Base-by-base conservation (phyloP, 1,140 invertebrate genomes). In the Drosophila lacteicornis region DNA sequence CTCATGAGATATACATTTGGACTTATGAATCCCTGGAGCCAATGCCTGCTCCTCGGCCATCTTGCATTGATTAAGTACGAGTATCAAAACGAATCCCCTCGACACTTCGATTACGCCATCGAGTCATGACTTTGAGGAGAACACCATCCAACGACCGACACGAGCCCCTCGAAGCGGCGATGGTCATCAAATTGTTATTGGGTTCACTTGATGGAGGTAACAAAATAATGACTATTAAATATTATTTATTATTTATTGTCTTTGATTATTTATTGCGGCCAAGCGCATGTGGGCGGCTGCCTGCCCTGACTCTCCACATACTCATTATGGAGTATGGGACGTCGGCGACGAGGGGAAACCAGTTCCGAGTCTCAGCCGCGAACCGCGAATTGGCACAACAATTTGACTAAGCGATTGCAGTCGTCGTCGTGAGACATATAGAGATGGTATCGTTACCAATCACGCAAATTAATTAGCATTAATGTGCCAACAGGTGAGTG, bases 341-440 rank as follows among this genome's bases (percentile, higher is more conserved):
- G 30, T 30, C 47, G 53, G 25, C 17, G 47, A 22, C 17, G 62
- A 51, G 46, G 42, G 50, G 58, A 90, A 88, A 88, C 84, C 85
- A 84, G 84, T 90, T 90, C 77, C 51, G 49, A 87, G 53, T 80
- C 68, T 30, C 49, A 51, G 27, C 38, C 40, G 42, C 50, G 47
- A 74, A 67, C 59, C 53, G 51, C 33, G 77, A 77, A 85, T 77
- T 80, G 60, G 56, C 84, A 70, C 66, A 69, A 66, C 68, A 80
- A 84, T 84, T 87, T 78, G 56, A 65, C 73, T 80, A 71, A 78
- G 69, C 51, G 68, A 75, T 51, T 88, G 78, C 81, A 87, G 40
- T 61, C 25, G 43, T 45, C 30, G 17, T 51, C 57, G 33, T 56
- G 53, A 57, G 63, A 66, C 70, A 58, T 42, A 15, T 71, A 73